Conservation (phyloP, 2,797 vertebrate species). For the Clarias pachynema region DNA sequence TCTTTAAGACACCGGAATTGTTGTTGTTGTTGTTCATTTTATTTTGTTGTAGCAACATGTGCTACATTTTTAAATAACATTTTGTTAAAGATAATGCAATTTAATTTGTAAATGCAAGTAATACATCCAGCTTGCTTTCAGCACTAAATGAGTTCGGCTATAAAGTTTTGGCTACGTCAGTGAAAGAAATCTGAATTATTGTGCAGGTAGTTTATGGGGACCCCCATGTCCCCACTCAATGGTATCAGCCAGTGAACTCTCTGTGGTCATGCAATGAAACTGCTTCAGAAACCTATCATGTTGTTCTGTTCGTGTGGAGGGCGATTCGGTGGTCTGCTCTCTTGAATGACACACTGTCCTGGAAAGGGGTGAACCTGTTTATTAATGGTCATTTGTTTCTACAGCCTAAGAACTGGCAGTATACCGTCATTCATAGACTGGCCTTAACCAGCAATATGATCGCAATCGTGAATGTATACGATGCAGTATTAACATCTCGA, state of each 20-base stretch:
- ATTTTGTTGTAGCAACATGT: conserved; percentile 25
- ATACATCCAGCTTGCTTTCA: neutral
- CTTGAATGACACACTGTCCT: conserved; percentile 40
- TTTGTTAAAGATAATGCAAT: conserved; percentile 5
- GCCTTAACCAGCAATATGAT: conserved; percentile 34
- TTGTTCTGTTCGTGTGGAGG: conserved; percentile 63
- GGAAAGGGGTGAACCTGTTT: neutral
- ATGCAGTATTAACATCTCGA: conserved; percentile 17
- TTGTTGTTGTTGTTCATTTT: conserved; percentile 18
- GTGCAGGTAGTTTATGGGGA: conserved; percentile 42
- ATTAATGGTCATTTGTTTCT: conserved; percentile 7
- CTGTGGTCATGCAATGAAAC: conserved; percentile 65
- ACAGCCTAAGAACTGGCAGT: neutral
- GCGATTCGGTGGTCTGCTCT: conserved; percentile 51
- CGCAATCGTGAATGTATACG: conserved; percentile 29
- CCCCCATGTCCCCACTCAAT: conserved; percentile 62
- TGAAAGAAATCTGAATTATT: conserved; percentile 35
- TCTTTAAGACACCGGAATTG: neutral
- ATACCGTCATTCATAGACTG: neutral
- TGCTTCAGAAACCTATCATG: conserved; percentile 64
- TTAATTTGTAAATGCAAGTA: conserved; percentile 5
- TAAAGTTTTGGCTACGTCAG: conserved; percentile 18
- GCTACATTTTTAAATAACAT: conserved; percentile 9
- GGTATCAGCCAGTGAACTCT: conserved; percentile 74
- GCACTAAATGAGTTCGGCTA: neutral